Evolutionary conservation across 64 coral and sea anemone genomes (phyloP).

Genomic region (Pocillopora damicornis): DNA sequence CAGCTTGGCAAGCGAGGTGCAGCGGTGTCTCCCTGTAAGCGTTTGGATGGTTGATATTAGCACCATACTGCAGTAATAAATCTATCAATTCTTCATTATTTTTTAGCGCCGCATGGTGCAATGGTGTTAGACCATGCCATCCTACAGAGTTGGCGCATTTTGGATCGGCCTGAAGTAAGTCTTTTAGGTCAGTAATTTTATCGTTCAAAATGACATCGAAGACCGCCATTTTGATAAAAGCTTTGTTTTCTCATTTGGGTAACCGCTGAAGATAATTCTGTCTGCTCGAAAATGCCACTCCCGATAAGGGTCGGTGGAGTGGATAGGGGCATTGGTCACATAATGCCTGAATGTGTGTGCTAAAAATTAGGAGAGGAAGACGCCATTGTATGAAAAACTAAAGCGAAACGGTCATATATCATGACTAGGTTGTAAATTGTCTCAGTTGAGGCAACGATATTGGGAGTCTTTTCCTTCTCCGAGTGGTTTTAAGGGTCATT

Average conservation of each 20-base stretch:
- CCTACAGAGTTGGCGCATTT: constrained; percentile 58
- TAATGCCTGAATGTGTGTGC: no score
- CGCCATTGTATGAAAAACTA: no score
- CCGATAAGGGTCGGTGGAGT: background rate
- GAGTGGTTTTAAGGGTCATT: no score
- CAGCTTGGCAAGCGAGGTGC: constrained; percentile 74
- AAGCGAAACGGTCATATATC: no score
- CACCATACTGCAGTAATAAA: constrained; percentile 60
- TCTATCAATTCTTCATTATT: constrained; percentile 64
- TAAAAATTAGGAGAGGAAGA: no score
- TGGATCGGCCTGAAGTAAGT: constrained; percentile 49
- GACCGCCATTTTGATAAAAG: constrained; percentile 56
- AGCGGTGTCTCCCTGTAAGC: constrained; percentile 75
- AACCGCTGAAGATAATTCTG: background rate
- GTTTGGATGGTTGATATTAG: constrained; percentile 69
- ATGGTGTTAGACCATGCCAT: constrained; percentile 91
- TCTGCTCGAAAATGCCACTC: background rate
- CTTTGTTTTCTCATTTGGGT: constrained; percentile 1
- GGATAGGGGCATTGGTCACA: no score
- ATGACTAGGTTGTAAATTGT: no score
- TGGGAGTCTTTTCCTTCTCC: no score
- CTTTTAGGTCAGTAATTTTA: constrained; percentile 57
- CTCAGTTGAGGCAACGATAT: no score
- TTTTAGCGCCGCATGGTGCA: constrained; percentile 77
- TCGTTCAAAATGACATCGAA: constrained; percentile 57